These are phyloP conservation scores for Quiscalus mexicanus DNA, from an alignment of 2,113 vertebrate genomes.

Conservation along the genomic window DNA sequence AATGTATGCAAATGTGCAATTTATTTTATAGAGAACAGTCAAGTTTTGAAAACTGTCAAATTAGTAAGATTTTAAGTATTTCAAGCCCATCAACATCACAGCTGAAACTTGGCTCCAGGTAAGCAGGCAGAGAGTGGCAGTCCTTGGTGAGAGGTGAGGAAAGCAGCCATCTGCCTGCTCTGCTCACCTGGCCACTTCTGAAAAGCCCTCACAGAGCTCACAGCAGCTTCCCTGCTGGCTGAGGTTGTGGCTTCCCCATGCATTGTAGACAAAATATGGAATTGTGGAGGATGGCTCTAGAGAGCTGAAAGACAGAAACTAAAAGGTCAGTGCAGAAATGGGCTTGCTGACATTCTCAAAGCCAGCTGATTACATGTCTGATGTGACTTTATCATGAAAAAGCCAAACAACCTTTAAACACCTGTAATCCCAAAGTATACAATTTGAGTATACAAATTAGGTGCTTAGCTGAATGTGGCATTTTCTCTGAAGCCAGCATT, in stretches of 20 bases:
- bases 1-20: not conserved
- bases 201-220: not conserved
- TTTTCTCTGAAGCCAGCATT: not conserved
- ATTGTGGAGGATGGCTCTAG: not conserved
- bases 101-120: not conserved
- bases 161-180: rapidly evolving
- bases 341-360: not conserved
- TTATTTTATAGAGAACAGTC: not conserved
- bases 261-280: not conserved
- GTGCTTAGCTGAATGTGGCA: not conserved
- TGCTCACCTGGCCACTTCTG: not conserved
- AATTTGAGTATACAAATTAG: not conserved
- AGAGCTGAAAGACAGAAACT: not conserved
- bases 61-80: not conserved
- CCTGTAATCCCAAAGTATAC: not conserved
- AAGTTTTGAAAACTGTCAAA: not conserved
- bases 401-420: not conserved
- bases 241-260: not conserved
- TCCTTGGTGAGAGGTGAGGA: not conserved
- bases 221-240: not conserved
- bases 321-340: not conserved
- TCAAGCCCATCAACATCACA: not conserved
- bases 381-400: not conserved
- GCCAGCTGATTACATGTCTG: not conserved
- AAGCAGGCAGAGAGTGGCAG: not conserved